phyloP scores from a whole-genome alignment of 1,140 invertebrate species.

The Scaptomyza hsui region DNA sequence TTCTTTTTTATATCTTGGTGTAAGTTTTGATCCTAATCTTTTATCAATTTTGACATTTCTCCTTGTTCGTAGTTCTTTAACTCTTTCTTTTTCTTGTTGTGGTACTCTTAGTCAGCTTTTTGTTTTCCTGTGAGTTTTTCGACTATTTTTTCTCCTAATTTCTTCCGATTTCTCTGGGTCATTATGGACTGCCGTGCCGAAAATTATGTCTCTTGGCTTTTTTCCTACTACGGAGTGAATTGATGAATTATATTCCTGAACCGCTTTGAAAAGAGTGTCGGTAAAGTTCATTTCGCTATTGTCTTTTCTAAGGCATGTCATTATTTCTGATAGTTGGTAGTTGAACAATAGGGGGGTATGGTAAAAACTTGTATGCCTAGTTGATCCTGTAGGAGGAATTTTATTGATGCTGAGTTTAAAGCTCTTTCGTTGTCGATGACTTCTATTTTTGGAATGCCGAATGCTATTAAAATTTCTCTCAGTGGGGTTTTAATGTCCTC shows the following conservation, averaged over 20 bases:
- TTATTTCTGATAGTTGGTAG: constrained; percentile 6
- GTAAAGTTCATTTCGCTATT: too few relatives aligned
- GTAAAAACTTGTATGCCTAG: constrained; percentile 5
- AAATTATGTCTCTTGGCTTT: background rate
- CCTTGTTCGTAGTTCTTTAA: background rate
- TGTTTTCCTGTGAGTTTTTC: too few relatives aligned
- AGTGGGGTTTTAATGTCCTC: background rate
- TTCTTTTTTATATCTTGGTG: constrained; percentile 28
- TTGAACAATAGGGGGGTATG: constrained; percentile 7
- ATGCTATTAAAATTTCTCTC: background rate
- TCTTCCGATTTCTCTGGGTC: background rate
- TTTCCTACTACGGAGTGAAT: constrained; percentile 11
- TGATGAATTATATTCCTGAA: too few relatives aligned
- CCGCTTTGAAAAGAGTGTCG: too few relatives aligned
- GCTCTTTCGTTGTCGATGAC: too few relatives aligned
- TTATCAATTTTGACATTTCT: constrained; percentile 6
- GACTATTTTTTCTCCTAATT: background rate
- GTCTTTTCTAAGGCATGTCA: too few relatives aligned
- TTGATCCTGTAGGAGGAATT: background rate
- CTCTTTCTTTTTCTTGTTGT: background rate
- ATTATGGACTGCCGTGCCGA: background rate
- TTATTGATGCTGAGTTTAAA: background rate
- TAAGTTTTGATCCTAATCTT: constrained; percentile 19
- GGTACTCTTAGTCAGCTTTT: background rate
- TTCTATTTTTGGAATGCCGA: background rate